These are phyloP conservation scores for Aplysina aerophoba DNA, from an alignment of 37 sponge, comb jelly and placozoan species.

Conservation along the genomic window DNA sequence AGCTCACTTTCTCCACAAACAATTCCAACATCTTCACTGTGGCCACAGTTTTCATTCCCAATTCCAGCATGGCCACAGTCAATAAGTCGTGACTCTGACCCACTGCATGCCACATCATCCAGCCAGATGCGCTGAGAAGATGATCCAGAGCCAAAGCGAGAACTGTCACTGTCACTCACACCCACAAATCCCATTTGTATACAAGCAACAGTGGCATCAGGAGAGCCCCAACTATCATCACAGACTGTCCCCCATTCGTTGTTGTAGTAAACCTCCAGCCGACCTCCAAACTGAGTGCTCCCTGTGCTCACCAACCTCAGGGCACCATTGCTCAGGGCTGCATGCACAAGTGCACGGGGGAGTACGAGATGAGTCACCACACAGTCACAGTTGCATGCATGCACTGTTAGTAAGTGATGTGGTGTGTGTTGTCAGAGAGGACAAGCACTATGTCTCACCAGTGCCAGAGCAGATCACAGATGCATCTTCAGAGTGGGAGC, in stretches of 20 bases:
- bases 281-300: not conserved
- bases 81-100: conserved; percentile 12
- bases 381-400: too few species aligned
- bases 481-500: too few species aligned
- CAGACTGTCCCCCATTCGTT: conserved; percentile 17
- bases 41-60: conserved; percentile 36
- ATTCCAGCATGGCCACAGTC: not conserved
- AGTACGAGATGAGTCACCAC: too few species aligned
- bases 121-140: conserved; percentile 10
- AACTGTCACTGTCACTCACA: not conserved
- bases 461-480: too few species aligned
- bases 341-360: too few species aligned
- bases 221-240: conserved; percentile 4
- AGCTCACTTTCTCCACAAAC: not conserved
- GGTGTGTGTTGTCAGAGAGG: too few species aligned
- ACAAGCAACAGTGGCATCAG: not conserved
- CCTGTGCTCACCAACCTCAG: not conserved
- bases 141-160: conserved; percentile 22
- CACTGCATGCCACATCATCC: conserved; percentile 33
- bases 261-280: conserved; percentile 4
- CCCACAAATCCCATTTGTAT: conserved; percentile 1
- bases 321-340: not conserved
- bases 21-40: conserved; percentile 45
- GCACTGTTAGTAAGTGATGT: too few species aligned
- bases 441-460: too few species aligned